Base-by-base conservation (phyloP, 1,140 invertebrate species). In the Marisa cornuarietis region DNA sequence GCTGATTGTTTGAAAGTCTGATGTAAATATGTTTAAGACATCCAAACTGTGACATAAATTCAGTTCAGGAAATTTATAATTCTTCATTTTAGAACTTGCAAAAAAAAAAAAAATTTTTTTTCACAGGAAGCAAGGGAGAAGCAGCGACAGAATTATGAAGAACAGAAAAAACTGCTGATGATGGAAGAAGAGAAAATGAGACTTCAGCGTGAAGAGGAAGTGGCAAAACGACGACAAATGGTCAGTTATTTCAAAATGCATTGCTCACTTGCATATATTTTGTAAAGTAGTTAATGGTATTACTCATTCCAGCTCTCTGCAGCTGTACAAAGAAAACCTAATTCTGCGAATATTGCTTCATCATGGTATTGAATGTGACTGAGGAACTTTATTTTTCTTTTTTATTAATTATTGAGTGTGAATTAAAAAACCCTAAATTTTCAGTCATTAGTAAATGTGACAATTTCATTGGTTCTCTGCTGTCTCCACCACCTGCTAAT, bases 41-140 rank as follows among this genome's bases (percentile, higher is more conserved):
- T 42, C 31, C 2, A 2, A 42, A 42, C 31, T 4, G 31, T 42
- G 31, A 42, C 31, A 42, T 42, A 42, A 42, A 42, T 42, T 26
- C 68, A 65, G 24, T 22, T 65, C 24, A 24, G 63, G 2, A 4
- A 24, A 65, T 22, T 6, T 42, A 71, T 71, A 31, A n/a, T 51
- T 26, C 13, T 54, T 5, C 10, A 26, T 54, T 24, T 73, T n/a
- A 18, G 42, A 16, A 42, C n/a, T 26, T 51, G 31, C 13, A 6
- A 14, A 18, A 75, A 75, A 24, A n/a, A 22, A 75, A 58, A 51
- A 22, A n/a, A n/a, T 9, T 24, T 22, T 24, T 11, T 10, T 31
- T 31, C 76, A 18, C 83, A 90, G 90, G 90, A 90, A 66, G 72
- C 88, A 13, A 71, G 89, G 78, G 90, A 90, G 51, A 87, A 86